Base-by-base conservation (phyloP, 2,888 invertebrate genomes). In the Pemphredon lugubris region DNA sequence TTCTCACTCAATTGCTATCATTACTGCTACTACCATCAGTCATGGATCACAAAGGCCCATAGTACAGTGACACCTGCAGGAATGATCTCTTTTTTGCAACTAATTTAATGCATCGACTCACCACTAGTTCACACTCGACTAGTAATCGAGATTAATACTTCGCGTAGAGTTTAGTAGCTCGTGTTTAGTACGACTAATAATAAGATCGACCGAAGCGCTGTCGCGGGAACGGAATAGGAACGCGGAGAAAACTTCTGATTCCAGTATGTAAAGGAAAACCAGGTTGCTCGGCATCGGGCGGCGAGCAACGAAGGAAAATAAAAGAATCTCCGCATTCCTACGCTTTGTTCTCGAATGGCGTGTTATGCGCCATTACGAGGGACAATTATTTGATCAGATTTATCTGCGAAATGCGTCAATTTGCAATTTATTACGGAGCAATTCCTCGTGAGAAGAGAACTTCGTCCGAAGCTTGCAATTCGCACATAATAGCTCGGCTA, bases 11-110 rank as follows among this genome's bases (percentile, higher is more conserved):
- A 67, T 14, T 51, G 73, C 47, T 59, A 47, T 65, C 44, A 61
- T 77, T 60, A 76, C 50, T 58, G 65, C 60, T 55, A 75, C 54
- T 60, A 70, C 54, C 78, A 75, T 78, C 63, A 45, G 76, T 74
- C 78, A 76, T 78, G 65, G 65, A 76, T 79, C 76, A 76, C 68
- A 58, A 79, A 69, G 68, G 68, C 73, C 76, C 79, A 76, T 76
- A 76, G 66, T 68, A 77, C 65, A 63, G 68, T 63, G 76, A 78
- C 60, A 73, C 67, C 45, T 67, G 64, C 67, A 58, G 47, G 54
- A 75, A 78, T 65, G 70, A 66, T 70, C 20, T 30, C 55, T 65
- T 57, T 55, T 58, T 70, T 67, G 51, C 44, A 60, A 73, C 34
- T 61, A 55, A 61, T 61, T 50, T 64, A 44, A 68, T 73, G 48